Base-by-base conservation (phyloP, 2,113 vertebrate species). In the Psittacula cyanocephala region DNA sequence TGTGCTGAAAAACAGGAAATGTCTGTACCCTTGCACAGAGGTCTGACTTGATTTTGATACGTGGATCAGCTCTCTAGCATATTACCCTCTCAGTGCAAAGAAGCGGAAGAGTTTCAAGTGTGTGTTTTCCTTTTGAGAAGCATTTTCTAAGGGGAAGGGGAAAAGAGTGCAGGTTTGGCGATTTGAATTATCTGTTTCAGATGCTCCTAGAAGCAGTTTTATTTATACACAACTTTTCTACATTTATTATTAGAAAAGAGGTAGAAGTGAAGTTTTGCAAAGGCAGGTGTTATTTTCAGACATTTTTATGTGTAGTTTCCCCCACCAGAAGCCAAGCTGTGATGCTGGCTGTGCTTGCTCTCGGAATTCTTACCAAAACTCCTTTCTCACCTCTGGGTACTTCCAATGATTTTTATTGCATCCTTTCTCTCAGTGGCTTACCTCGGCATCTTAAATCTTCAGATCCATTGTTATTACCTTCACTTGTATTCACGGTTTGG, bases 1-100 rank as follows among this genome's bases (percentile, higher is more conserved):
- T 53, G 23, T 52, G 55, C 77, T 74, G 63, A 83, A 96, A 97
- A 97, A 95, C 97, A 96, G 95, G 97, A 97, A 96, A 93, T 79
- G 71, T 88, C 85, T 94, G 72, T 91, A 43, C 65, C 76, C 82
- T 81, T 27, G 39, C 59, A 41, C 60, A 33, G 62, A 80, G 31
- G 5, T 37, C 62, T 78, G 81, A 28, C 74, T 49, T 50, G 78
- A 31, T 91, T 84, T 70, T 16, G 15, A 13, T 80, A 6, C 2
- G 0, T 31, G 46, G 79, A 29, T 84, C 79, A 25, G 76, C 68
- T 79, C 75, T 83, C 6, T 17, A 18, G 33, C 39, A 2, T 57
- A 49, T 85, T 76, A 13, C 52, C 50, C 77, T 44, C 62, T 69
- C 3, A 0, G 52, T 85, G 76, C 89, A 64, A 64, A 88, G 83